A percentile compares a stretch with the other conserved stretches of the same genome.
Conservation (phyloP, 2,797 vertebrate species). For the Hydrophis major region DNA sequence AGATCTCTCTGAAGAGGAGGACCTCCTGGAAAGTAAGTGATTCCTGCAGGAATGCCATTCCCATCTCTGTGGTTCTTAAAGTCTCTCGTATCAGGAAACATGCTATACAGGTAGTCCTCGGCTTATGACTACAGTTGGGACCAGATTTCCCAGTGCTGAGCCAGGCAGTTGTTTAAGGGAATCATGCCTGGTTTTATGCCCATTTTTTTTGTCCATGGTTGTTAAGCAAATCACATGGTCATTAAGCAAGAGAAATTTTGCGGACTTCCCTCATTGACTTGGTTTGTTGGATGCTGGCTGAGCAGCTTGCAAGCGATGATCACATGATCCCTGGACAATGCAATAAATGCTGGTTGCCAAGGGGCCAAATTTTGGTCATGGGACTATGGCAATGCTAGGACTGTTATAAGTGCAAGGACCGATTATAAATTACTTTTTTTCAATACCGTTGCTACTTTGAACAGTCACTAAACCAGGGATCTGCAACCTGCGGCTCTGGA, state of each 20-base stretch:
- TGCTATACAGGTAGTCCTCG: background rate
- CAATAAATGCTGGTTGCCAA: background rate
- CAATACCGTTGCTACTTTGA: background rate
- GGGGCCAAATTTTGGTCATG: background rate
- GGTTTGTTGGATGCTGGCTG: background rate
- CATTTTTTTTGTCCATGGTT: background rate
- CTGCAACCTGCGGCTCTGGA: too few relatives aligned
- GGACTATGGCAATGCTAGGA: background rate
- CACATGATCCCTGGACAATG: background rate
- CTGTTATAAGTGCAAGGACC: background rate
- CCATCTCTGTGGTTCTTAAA: background rate
- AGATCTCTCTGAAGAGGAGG: conserved; percentile 74
- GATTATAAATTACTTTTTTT: background rate
- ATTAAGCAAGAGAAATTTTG: background rate
- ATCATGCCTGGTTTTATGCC: background rate
- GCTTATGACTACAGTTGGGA: background rate
- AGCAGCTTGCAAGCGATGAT: background rate
- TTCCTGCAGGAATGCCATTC: background rate
- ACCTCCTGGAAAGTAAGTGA: conserved; percentile 77
- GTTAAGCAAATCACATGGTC: background rate
- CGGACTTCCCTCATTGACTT: background rate
- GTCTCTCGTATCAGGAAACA: background rate
- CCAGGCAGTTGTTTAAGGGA: background rate
- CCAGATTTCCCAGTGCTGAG: background rate
- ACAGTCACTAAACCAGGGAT: background rate